Base-by-base conservation (phyloP, 1,140 invertebrate species). In the Caenorhabditis tropicalis region DNA sequence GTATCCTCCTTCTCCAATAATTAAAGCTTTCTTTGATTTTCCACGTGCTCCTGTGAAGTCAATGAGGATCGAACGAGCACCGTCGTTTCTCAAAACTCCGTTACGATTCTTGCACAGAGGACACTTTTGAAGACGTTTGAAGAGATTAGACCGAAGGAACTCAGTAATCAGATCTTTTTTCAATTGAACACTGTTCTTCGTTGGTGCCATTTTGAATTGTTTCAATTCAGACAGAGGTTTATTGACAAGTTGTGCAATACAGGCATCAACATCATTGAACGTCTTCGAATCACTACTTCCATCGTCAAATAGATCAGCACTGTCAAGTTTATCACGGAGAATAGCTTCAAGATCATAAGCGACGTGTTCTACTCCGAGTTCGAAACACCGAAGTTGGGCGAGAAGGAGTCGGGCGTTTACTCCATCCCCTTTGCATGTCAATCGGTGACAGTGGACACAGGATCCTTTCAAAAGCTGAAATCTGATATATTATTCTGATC, bases 311-410 rank as follows among this genome's bases (percentile, higher is more conserved):
- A 81, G 24, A n/a, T 53, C 48, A n/a, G 16, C 1, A 21, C 27
- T 81, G 2, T 21, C 21, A n/a, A 51, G 24, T 53, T 56, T 81
- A 15, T 46, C 48, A 51, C 51, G 48, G 7, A 81, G 48, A 81
- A 81, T 81, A 2, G 51, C 15, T 82, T 81, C 83, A 1, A 84
- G 31, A 43, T 80, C 70, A 29, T 49, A 31, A 0, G 83, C 83
- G 1, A 79, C 27, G 29, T 84, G 65, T 9, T 65, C 58, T 7
- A 65, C 58, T 15, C 79, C 74, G 5, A 84, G 79, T 24, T 93
- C 2, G 95, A 93, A 89, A 95, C 94, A 36, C 93, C 94, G 0
- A 16, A 97, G 91, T 91, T 97, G 95, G 33, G 94, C 92, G 60
- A 93, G 92, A 0, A 96, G 91, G 24, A 95, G 81, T 24, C 89